Evolutionary conservation across 1,140 invertebrate genomes (phyloP).

Genomic region (Magallana gigas): DNA sequence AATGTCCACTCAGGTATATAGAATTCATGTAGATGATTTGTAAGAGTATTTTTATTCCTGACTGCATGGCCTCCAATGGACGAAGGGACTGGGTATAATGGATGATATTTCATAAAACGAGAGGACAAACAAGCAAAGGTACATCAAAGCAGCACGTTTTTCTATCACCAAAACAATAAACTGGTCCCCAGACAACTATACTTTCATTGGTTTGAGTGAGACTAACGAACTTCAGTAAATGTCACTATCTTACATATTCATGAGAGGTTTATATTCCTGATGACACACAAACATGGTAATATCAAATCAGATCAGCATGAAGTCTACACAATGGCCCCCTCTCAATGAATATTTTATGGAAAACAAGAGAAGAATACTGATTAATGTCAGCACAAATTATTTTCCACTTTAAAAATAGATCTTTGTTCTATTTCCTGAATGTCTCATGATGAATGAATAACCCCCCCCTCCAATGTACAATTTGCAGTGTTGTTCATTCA

Average conservation of each 20-base stretch:
- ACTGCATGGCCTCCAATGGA: background rate
- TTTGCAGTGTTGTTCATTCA: too few species aligned
- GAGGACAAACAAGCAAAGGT: background rate
- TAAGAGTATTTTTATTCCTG: too few species aligned
- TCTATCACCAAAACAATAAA: background rate
- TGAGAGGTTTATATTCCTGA: slow-evolving; percentile 1
- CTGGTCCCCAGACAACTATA: background rate
- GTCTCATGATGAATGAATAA: too few species aligned
- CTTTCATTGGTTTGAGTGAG: background rate
- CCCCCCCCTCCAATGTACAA: too few species aligned
- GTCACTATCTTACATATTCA: slow-evolving; percentile 33
- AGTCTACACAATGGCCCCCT: background rate
- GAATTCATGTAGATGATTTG: too few species aligned
- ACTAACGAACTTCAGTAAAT: background rate
- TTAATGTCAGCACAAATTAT: background rate
- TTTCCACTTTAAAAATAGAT: too few species aligned
- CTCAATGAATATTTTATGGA: slow-evolving; percentile 16
- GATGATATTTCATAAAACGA: background rate
- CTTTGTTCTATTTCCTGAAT: too few species aligned
- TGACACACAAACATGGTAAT: background rate
- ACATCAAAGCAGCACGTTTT: slow-evolving; percentile 28
- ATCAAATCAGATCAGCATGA: slow-evolving; percentile 12
- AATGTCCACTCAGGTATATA: too few species aligned
- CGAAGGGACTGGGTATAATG: background rate
- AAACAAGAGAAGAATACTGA: background rate